Percentiles rank a stretch among this genome's conserved stretches.
Conservation (phyloP, 1,140 invertebrate genomes). For the Marisa cornuarietis region DNA sequence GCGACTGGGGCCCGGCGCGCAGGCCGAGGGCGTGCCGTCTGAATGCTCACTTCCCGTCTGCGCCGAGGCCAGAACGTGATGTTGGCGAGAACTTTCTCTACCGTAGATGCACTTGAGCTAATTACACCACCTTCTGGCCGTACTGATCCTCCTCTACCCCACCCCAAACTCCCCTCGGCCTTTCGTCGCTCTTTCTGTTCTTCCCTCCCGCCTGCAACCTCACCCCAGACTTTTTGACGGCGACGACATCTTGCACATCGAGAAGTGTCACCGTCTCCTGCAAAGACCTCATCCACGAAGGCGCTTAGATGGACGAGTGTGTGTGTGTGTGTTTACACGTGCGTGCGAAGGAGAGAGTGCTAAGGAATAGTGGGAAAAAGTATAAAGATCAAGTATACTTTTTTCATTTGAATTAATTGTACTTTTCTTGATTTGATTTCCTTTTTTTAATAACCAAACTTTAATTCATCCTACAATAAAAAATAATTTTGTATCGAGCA, state of each 20-base stretch:
- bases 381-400: no score
- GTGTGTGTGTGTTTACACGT: neutral
- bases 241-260: no score
- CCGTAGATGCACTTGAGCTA: constrained; percentile 9
- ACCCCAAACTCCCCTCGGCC: no score
- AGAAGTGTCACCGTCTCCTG: neutral
- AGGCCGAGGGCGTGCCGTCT: constrained; percentile 7
- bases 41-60: constrained; percentile 5
- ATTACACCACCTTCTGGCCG: constrained; percentile 21
- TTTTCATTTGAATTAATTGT: no score
- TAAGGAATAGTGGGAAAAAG: neutral
- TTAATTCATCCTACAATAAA: no score
- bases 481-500: no score
- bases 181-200: no score
- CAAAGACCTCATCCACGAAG: neutral
- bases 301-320: neutral
- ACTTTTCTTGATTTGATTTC: no score
- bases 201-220: no score
- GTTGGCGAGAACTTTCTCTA: neutral
- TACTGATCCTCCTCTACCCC: no score
- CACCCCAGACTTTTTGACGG: no score
- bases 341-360: neutral
- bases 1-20: constrained; percentile 5
- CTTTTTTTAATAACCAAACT: no score
- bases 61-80: constrained; percentile 6